Conservation (phyloP, 1,140 invertebrate species). For the Zaprionus vittiger region DNA sequence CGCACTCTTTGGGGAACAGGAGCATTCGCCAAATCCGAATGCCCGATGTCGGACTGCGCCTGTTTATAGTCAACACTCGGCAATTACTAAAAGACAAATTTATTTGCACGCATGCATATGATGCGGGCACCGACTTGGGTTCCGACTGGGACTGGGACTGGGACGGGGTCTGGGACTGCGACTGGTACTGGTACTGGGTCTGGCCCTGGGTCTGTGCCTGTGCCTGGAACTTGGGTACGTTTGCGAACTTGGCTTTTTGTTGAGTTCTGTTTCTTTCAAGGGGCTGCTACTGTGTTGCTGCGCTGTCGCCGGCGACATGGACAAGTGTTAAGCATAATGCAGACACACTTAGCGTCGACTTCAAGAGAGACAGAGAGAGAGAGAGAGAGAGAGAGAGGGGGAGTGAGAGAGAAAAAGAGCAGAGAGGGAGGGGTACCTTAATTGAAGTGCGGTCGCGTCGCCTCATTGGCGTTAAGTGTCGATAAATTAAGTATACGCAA, state of each 20-base stretch:
- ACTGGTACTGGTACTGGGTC: constrained; percentile 23
- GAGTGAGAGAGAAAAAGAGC: no score
- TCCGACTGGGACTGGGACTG: neutral
- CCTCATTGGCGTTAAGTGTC: constrained; percentile 82
- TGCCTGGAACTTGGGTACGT: neutral
- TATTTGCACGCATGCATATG: constrained; percentile 81
- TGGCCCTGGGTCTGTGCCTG: neutral
- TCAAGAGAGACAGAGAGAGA: neutral
- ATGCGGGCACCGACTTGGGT: constrained; percentile 45
- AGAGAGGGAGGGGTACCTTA: constrained; percentile 44
- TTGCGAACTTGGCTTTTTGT: neutral
- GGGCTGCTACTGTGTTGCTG: constrained; percentile 23
- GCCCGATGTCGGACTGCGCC: constrained; percentile 46
- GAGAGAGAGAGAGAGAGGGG: neutral
- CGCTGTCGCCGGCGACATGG: constrained; percentile 61
- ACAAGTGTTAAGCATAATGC: constrained; percentile 82
- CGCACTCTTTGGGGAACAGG: neutral
- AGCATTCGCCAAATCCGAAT: constrained; percentile 24
- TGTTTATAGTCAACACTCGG: constrained; percentile 66
- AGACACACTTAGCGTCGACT: constrained; percentile 52
- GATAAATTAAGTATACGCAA: constrained; percentile 81
- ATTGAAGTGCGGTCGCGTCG: constrained; percentile 77
- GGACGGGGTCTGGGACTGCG: neutral
- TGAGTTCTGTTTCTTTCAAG: neutral
- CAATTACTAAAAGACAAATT: constrained; percentile 84